Percentiles rank a stretch among this genome's conserved stretches.
Conservation (phyloP, 2,888 invertebrate genomes). For the Epirrhoe tristata region DNA sequence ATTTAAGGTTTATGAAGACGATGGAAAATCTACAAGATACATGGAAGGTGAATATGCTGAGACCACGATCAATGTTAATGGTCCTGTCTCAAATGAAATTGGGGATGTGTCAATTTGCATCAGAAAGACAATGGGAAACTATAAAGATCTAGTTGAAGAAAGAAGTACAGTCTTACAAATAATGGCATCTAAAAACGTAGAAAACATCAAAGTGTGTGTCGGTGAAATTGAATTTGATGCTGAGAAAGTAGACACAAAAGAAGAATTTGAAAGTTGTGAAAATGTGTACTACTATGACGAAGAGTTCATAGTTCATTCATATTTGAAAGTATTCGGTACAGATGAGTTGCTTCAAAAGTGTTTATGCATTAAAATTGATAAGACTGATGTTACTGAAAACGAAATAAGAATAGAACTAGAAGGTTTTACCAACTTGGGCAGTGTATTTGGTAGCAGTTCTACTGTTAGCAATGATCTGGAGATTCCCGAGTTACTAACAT, state of each 20-base stretch:
- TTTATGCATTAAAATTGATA: conserved; percentile 66
- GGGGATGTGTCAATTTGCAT: conserved; percentile 63
- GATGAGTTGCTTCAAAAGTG: conserved; percentile 56
- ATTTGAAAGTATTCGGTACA: conserved; percentile 50
- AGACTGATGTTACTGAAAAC: conserved; percentile 59
- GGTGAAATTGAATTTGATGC: conserved; percentile 59
- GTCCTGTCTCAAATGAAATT: conserved; percentile 55
- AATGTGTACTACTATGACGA: conserved; percentile 63
- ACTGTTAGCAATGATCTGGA: conserved; percentile 44
- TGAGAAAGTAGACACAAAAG: conserved; percentile 52
- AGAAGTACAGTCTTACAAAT: conserved; percentile 67
- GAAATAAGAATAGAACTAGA: conserved; percentile 68
- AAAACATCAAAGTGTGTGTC: conserved; percentile 59
- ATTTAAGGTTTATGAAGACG: conserved; percentile 74
- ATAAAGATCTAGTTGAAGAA: conserved; percentile 61
- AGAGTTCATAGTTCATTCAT: conserved; percentile 65
- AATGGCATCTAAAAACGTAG: conserved; percentile 56
- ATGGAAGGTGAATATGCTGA: conserved; percentile 56
- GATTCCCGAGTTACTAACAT: conserved; percentile 52
- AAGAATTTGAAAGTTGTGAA: conserved; percentile 58
- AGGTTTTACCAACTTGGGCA: conserved; percentile 53
- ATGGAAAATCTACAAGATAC: conserved; percentile 68
- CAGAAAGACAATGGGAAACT: conserved; percentile 64
- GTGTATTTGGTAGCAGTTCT: conserved; percentile 53
- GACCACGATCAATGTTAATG: conserved; percentile 60